Base-by-base conservation (phyloP, 2,888 invertebrate species). In the Orthonevra nobilis region DNA sequence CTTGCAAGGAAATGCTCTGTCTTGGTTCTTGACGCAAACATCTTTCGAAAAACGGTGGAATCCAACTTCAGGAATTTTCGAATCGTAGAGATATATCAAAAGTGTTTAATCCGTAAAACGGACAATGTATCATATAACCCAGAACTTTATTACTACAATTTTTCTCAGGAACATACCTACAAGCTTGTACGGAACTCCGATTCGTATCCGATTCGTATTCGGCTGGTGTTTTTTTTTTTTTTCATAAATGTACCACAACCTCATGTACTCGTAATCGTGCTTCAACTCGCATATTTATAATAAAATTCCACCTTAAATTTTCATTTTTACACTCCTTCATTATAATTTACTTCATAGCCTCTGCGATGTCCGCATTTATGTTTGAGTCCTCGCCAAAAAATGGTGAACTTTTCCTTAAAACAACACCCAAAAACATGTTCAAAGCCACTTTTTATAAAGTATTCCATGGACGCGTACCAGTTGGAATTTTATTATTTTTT, bases 391-490 rank as follows among this genome's bases (percentile, higher is more conserved):
- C 12, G 12, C 12, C 9, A 15, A 58, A 42, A 56, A 44, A 28
- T 34, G 36, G 28, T 68, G 9, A 42, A 60, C 50, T 69, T 23
- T 32, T 34, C 28, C 32, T 38, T 30, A 26, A 56, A 28, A 30
- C 19, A 46, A 34, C 12, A 54, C 26, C 30, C 32, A 30, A 48
- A 69, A 60, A 50, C n/a, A n/a, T n/a, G n/a, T n/a, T n/a, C n/a
- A n/a, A n/a, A n/a, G n/a, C n/a, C n/a, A 60, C 44, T 61, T 70
- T 70, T 26, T 40, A 40, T 52, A 15, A 34, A 52, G 44, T 42
- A 46, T 9, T n/a, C 46, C 14, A 44, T 36, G 38, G 14, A 12
- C n/a, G 19, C 14, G 14, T 34, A 36, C 46, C 50, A 20, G 7
- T 32, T 40, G 12, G 54, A 44, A 12, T 52, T 69, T 14, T 30